Evolutionary conservation across 64 coral and sea anemone genomes (phyloP), one percentile per base, ranked within the genome.

Genomic region (Exaiptasia diaphana): DNA sequence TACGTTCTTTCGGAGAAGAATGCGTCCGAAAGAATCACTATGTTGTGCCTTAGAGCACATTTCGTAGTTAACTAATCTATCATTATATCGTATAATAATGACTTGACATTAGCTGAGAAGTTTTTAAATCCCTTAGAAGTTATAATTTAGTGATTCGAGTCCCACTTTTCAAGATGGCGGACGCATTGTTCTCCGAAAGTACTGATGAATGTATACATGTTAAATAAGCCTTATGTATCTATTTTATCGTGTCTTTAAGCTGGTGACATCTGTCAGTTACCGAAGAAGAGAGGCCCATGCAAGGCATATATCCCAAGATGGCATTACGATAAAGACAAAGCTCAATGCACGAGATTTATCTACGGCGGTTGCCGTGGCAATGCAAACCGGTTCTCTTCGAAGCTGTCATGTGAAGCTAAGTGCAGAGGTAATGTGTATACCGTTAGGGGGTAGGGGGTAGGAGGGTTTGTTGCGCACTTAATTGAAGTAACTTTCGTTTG

Each of bases 321-420:
- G 79, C 85, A 57, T 74, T 90, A 85, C 73, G 52, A 90, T 35
- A 31, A n/a, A n/a, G 70, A 77, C 26, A 76, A 20, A 27, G 64
- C 44, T 23, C 32, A 57, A 45, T 90, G 88, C 34, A 69, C 75
- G 14, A 60, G 62, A 37, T 90, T 90, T 40, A 43, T 61, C 3
- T 90, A 78, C 52, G 88, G 88, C 4, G 80, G 88, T 9, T 90
- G 88, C 30, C 48, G 73, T 7, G 88, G 88, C 12, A 90, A 90
- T 9, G 80, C 48, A 1, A 90, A 90, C 48, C 57, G 39, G 36
- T 90, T 90, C 38, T 26, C 31, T 21, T 73, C 80, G 13, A 75
- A 77, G 48, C 1, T 28, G 14, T 18, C 21, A 13, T 90, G 88
- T 53, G 72, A 70, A 25, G 29, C 30, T 0, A 64, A 25, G 20